Evolutionary conservation across 2,113 vertebrate genomes (phyloP), one percentile per base, ranked within the genome.

Genomic region (Paramisgurnus dabryanus): DNA sequence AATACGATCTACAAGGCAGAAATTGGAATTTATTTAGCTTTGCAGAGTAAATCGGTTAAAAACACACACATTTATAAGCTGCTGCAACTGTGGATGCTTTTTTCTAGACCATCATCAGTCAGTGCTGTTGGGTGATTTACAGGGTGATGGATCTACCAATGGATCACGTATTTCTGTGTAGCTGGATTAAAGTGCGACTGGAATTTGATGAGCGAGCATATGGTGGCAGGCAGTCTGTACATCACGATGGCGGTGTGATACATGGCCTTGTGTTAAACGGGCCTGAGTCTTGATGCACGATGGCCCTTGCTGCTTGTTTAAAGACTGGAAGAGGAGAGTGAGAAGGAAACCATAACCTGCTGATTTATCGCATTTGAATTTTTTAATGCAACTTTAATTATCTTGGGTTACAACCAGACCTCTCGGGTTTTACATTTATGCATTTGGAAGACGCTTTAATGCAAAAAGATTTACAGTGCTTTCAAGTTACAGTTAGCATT

Each of bases 141-240:
- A 13, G 45, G 45, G 75, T 55, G 75, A 77, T 47, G 66, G 15
- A 66, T 43, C 47, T 12, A 65, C 58, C 50, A 66, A 50, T 55
- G 63, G 61, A 65, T 66, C 74, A 18, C 27, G 45, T 61, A 45
- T 77, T 63, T 77, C 63, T 13, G 74, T 53, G 45, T 76, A 13
- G 58, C 72, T 49, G 75, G 45, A 77, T 66, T 67, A 67, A 77
- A 77, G 47, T 50, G 75, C 0, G 11, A 17, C 60, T 77, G 75
- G 75, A 66, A 77, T 66, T 55, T 77, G 75, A 77, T 66, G 75
- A 77, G 27, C 40, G 47, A 5, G 75, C 75, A 67, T 77, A 77
- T 77, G 63, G 75, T 66, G 75, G 75, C 75, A 66, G 34, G 45
- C 63, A 15, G 22, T 41, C 47, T 4, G 45, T 77, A 17, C 61